Evolutionary conservation across 2,113 vertebrate genomes (phyloP).

Genomic region (Euleptes europaea): DNA sequence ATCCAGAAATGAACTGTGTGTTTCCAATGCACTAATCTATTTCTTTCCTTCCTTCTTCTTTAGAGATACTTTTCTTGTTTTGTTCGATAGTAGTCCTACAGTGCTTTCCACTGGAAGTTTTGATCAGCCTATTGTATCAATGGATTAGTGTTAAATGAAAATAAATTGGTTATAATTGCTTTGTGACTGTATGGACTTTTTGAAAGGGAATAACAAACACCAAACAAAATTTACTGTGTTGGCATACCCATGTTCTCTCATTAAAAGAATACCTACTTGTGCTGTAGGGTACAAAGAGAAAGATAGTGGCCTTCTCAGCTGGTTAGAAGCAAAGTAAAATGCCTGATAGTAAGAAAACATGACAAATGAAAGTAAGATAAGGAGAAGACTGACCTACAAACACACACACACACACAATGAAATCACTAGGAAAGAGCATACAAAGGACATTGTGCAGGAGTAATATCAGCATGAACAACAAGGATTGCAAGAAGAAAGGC

Average conservation of each 20-base stretch:
- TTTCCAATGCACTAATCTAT: neutral
- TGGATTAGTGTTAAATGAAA: constrained; percentile 11
- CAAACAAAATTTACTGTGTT: neutral
- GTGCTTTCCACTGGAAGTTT: neutral
- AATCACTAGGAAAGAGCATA: neutral
- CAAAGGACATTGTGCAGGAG: neutral
- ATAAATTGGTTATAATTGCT: constrained; percentile 34
- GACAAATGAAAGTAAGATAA: neutral
- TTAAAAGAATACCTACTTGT: constrained; percentile 8
- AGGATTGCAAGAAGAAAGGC: neutral
- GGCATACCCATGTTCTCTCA: neutral
- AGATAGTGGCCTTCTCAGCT: neutral
- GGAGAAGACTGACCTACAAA: neutral
- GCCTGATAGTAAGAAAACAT: constrained; percentile 2
- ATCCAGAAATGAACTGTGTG: too few relatives aligned
- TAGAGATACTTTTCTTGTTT: neutral
- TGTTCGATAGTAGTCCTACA: neutral
- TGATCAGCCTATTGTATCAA: constrained; percentile 14
- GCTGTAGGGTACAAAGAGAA: constrained; percentile 23
- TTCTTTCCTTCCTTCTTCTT: accelerated
- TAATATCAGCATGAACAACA: neutral
- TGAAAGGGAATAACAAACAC: constrained; percentile 3
- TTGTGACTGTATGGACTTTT: neutral
- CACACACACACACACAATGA: neutral
- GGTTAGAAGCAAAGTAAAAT: constrained; percentile 24